Evolutionary conservation across 2,888 invertebrate species (phyloP).

Genomic region (Dendrolimus houi): DNA sequence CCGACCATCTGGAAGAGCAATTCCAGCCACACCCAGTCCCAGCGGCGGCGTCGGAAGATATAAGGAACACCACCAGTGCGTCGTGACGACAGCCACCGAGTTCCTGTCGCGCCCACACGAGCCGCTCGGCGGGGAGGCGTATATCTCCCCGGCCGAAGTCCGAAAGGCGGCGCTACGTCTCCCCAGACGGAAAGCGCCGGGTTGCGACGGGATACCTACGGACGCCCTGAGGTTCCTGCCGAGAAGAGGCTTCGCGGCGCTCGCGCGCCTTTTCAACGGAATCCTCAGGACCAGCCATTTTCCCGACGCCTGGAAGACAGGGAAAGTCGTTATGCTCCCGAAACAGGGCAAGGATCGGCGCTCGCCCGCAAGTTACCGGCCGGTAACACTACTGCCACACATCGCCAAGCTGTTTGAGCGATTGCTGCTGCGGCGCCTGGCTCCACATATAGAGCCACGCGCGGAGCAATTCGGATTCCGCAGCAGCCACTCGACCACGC

Average conservation of each 20-base stretch:
- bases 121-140: too few relatives aligned
- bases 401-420: slow-evolving; percentile 16
- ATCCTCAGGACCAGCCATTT: too few relatives aligned
- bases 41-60: neutral
- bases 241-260: too few relatives aligned
- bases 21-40: neutral
- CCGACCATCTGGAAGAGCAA: neutral
- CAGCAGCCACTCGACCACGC: too few relatives aligned
- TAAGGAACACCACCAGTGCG: neutral
- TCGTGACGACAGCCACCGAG: slow-evolving; percentile 4
- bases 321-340: slow-evolving; percentile 12
- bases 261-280: too few relatives aligned
- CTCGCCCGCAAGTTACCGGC: slow-evolving; percentile 16
- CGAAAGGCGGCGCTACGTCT: too few relatives aligned
- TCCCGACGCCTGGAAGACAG: slow-evolving; percentile 11
- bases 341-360: slow-evolving; percentile 15
- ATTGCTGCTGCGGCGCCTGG: slow-evolving; percentile 7
- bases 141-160: too few relatives aligned
- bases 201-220: too few relatives aligned
- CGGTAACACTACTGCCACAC: slow-evolving; percentile 11
- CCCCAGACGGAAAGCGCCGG: too few relatives aligned
- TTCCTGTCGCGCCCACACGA: neutral
- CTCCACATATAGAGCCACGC: slow-evolving; percentile 4
- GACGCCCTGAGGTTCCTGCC: too few relatives aligned
- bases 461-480: slow-evolving; percentile 18